Conservation (phyloP, 2,113 vertebrate species). For the Perca schrenkii region DNA sequence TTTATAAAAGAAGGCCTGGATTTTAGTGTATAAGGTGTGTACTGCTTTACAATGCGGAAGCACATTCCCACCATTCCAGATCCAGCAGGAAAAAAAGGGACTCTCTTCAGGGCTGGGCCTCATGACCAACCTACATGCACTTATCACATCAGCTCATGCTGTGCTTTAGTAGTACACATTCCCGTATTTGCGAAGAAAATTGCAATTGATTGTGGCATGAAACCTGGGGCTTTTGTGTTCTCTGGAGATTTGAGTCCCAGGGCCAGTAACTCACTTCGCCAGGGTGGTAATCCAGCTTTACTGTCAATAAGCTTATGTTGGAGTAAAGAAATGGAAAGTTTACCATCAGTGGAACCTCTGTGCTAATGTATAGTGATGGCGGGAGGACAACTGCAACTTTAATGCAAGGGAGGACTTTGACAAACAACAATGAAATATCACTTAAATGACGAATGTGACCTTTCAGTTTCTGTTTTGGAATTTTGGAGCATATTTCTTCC, state of each 20-base stretch:
- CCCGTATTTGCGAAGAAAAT: not conserved
- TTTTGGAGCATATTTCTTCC: conserved; percentile 38
- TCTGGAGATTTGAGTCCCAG: not conserved
- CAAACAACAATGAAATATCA: conserved; percentile 37
- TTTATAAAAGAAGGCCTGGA: not conserved
- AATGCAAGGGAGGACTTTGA: conserved; percentile 23
- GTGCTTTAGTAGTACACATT: not conserved
- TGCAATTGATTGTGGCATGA: not conserved
- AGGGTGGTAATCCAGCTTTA: not conserved
- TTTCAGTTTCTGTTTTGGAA: conserved; percentile 52
- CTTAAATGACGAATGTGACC: conserved; percentile 50
- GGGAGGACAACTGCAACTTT: not conserved
- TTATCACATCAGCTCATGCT: not conserved
- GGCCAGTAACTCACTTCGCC: not conserved
- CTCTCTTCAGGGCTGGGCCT: not conserved
- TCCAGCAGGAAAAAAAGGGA: not conserved
- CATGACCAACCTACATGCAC: not conserved
- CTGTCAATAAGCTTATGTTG: not conserved
- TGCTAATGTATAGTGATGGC: not conserved
- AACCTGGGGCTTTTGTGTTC: not conserved
- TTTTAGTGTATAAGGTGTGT: not conserved
- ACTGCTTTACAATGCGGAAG: not conserved
- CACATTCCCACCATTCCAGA: not conserved
- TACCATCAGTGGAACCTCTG: not conserved
- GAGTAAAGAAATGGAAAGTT: conserved; percentile 10